These are phyloP conservation scores for Riptortus pedestris DNA, from an alignment of 1,140 invertebrate genomes.

Conservation along the genomic window DNA sequence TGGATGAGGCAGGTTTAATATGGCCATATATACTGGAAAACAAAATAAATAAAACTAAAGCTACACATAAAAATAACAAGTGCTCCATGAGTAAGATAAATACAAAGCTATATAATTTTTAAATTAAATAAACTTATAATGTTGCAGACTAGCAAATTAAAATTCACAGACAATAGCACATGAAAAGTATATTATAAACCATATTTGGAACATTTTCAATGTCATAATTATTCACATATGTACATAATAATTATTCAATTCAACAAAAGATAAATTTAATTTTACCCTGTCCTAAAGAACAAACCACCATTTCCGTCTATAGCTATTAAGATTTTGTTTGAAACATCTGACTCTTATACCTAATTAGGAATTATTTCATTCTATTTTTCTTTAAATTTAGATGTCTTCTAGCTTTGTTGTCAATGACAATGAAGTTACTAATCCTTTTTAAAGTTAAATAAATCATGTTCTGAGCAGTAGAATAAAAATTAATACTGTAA, in stretches of 20 bases:
- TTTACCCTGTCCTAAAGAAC: constrained; percentile 16
- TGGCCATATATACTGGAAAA: too few species aligned
- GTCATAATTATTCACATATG: constrained; percentile 11
- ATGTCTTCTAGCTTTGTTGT: too few species aligned
- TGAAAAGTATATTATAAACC: background rate
- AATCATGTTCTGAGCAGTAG: too few species aligned
- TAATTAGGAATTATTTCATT: background rate
- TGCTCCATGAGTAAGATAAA: too few species aligned
- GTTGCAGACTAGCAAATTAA: background rate
- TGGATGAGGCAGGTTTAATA: constrained; percentile 9
- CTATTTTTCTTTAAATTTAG: background rate
- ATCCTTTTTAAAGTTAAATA: too few species aligned
- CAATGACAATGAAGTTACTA: too few species aligned
- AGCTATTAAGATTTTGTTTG: background rate
- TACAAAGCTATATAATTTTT: too few species aligned
- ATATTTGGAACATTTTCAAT: background rate
- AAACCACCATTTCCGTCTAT: background rate
- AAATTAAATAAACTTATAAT: too few species aligned
- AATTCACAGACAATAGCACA: background rate
- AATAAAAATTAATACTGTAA: too few species aligned
- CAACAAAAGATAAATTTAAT: constrained; percentile 9
- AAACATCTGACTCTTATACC: background rate
- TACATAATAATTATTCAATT: constrained; percentile 14
- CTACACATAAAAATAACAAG: too few species aligned
- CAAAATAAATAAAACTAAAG: too few species aligned